These are phyloP conservation scores for Donacobius atricapilla DNA, from an alignment of 2,113 vertebrate genomes.

Conservation along the genomic window DNA sequence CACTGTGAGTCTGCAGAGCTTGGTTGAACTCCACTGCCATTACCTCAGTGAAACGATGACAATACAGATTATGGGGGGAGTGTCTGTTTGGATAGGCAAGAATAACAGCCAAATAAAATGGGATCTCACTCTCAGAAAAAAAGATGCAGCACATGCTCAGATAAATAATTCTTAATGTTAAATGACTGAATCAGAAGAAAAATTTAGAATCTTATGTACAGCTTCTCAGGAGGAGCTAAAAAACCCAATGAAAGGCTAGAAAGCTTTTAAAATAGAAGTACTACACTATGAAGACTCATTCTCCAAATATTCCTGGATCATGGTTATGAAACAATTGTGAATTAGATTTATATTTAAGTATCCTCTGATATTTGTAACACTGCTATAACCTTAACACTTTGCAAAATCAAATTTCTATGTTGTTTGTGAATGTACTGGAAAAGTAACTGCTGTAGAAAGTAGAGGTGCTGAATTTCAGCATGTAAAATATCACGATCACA, in stretches of 20 bases:
- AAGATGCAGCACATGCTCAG: not conserved
- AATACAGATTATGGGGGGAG: fast-evolving
- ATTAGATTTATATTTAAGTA: not conserved
- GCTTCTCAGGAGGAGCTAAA: not conserved
- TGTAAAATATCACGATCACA: not conserved
- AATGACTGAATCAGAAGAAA: not conserved
- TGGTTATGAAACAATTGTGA: not conserved
- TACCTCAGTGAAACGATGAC: not conserved
- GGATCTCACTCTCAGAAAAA: not conserved
- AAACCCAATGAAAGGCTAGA: not conserved
- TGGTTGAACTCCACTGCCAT: not conserved
- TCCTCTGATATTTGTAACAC: not conserved
- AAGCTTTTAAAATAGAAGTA: not conserved
- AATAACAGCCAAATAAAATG: not conserved
- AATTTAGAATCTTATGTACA: not conserved
- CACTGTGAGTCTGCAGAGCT: not conserved
- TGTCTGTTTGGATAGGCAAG: not conserved
- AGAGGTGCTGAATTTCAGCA: not conserved
- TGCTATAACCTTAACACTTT: not conserved
- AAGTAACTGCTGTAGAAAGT: not conserved
- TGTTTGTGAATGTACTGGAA: not conserved
- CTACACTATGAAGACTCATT: not conserved
- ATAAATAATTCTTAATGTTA: not conserved
- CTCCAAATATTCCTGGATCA: not conserved
- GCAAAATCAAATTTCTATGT: not conserved